Conservation (phyloP, 2,113 vertebrate genomes). For the Chamaea fasciata region DNA sequence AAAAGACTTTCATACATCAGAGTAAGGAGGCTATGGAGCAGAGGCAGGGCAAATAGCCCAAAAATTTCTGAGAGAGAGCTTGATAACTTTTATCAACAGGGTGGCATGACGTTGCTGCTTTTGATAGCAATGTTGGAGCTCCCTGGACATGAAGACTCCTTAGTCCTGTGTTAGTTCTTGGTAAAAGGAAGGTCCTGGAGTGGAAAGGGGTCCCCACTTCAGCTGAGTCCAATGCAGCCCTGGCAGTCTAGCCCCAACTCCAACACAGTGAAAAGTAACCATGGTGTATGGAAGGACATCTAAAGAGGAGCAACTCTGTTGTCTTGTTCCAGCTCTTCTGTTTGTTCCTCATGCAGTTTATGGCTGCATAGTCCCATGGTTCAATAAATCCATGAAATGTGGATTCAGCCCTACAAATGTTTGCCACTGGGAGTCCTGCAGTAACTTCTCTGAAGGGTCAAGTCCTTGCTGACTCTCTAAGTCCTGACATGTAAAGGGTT, state of each 20-base stretch:
- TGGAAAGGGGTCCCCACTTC: background rate
- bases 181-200: background rate
- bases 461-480: background rate
- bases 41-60: background rate
- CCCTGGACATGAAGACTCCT: background rate
- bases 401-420: background rate
- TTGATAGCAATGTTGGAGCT: background rate
- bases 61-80: background rate
- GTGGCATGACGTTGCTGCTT: background rate
- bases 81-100: constrained; percentile 5
- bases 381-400: background rate
- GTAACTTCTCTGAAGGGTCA: background rate
- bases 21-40: background rate
- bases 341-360: background rate
- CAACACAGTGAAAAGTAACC: background rate
- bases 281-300: background rate
- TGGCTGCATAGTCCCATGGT: background rate
- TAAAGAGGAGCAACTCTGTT: background rate
- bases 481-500: background rate
- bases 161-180: background rate
- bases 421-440: background rate
- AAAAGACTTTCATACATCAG: background rate
- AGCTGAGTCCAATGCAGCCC: background rate
- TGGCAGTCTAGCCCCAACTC: accelerated
- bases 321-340: background rate